Base-by-base conservation (phyloP, 2,113 vertebrate genomes). In the Tonatia bakeri region DNA sequence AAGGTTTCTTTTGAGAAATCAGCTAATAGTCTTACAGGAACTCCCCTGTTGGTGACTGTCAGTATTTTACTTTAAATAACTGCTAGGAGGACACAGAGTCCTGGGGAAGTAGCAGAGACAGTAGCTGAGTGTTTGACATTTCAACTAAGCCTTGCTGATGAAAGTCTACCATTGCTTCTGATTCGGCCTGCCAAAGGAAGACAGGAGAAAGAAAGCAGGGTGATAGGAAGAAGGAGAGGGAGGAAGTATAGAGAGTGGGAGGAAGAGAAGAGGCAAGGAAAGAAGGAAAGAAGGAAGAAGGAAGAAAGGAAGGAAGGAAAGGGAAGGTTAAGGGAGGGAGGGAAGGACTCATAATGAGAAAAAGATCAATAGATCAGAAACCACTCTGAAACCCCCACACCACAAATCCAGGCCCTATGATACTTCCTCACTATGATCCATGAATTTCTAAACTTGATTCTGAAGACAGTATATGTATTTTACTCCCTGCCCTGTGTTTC, bases 11-110 rank as follows among this genome's bases (percentile, higher is more conserved):
- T 22, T 22, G 54, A 56, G 54, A 56, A 56, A 56, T 56, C 54
- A 56, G 54, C 54, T 22, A 2, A 56, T 9, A 56, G 54, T 56
- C 20, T 56, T 56, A 56, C 8, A 7, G 54, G 8, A 56, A 56
- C 54, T 56, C 19, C 54, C 22, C 7, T 56, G 19, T 56, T 22
- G 54, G 54, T 56, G 22, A 56, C 54, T 56, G 20, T 95, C 97
- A 95, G 97, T 96, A 89, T 69, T 96, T 98, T 97, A 98, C 91
- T 97, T 98, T 98, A 98, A 98, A 97, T 98, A 98, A 98, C 98
- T 93, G 94, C 91, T 91, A 83, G 80, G 80, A 98, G 91, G 81
- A 96, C 97, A 95, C 89, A 95, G 91, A 96, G 96, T 94, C 61
- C 81, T 72, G n/a, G 81, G 36, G 93, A 98, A 96, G 94, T 92